Evolutionary conservation across 2,888 invertebrate species (phyloP), one percentile per base, ranked within the genome.

Genomic region (Diploptera punctata): DNA sequence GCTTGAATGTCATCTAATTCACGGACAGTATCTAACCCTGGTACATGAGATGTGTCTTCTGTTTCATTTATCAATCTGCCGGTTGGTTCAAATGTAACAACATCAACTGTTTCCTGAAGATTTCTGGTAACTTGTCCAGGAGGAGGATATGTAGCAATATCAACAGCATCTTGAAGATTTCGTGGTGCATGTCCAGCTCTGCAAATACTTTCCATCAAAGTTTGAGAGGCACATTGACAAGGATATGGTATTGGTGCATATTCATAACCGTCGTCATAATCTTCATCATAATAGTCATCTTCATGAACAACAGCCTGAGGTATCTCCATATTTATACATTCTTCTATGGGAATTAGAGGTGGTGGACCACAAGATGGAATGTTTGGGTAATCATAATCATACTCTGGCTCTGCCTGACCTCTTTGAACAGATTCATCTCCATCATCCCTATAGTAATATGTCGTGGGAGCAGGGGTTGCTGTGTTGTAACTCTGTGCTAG

Each of bases 141-240:
- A n/a, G 57, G 29, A 16, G 21, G 24, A 29, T 24, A 57, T 3
- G 31, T 5, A 29, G 29, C n/a, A 26, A 57, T 47, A 26, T 61
- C 70, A 43, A 70, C 19, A 29, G 43, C 60, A 29, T 44, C 61
- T 24, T 61, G 70, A 60, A 70, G 47, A 65, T 65, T 65, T 29
- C 57, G 57, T 29, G 57, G 57, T 0, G 29, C 29, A 57, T n/a
- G 57, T 29, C 57, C 29, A 1, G 29, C 21, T 24, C 57, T 57
- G 18, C 29, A 29, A 57, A 57, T 57, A n/a, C 57, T 29, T n/a
- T 57, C 57, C 7, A 57, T 21, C n/a, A 57, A 29, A n/a, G n/a
- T n/a, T 3, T 26, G n/a, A 2, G 13, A n/a, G n/a, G n/a, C n/a
- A n/a, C n/a, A n/a, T n/a, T n/a, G n/a, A n/a, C n/a, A n/a, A 57